Base-by-base conservation (phyloP, 1,140 invertebrate genomes). In the Hetaerina americana region DNA sequence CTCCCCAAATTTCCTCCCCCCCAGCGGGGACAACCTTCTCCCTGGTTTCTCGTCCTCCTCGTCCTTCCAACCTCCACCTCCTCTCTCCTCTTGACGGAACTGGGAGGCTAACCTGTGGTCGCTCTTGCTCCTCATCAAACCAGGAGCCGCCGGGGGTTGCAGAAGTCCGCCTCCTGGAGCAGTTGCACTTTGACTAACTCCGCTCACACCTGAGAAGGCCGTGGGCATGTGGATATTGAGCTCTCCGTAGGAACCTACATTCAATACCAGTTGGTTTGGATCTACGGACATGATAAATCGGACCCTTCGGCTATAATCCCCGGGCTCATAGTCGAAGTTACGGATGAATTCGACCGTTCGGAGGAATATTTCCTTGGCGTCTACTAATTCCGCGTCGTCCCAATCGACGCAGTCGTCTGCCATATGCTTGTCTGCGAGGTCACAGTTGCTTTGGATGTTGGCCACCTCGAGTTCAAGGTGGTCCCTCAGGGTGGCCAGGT, bases 381-480 rank as follows among this genome's bases (percentile, higher is more conserved):
- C 94, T 82, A 96, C 92, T 28, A 95, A 84, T 79, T 95, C 93
- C 71, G 88, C 88, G 78, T 97, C 91, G 76, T 94, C 91, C 92
- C 92, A 94, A 72, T 92, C 87, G 22, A 91, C 88, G 15, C 76
- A 77, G 74, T 91, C 91, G 76, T 93, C 89, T 78, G 90, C 90
- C 86, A 96, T 91, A 82, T 95, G 89, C 81, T 94, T 94, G 82
- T 98, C 96, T n/a, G 93, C 94, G 73, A 97, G 85, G 80, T 98
- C 95, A 84, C 95, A 97, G 81, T 98, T 98, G 78, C 93, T 94
- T 76, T 90, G 86, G 72, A 98, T 95, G 81, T 96, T 98, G 68
- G 88, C 87, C 76, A 97, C 90, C 83, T 98, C 96, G 78, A 91
- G 87, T 78, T 96, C 93, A 72, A 97, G 82, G 81, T 96, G 95